These are phyloP conservation scores for Gibbula magus DNA, from an alignment of 2,888 invertebrate species.

Conservation along the genomic window DNA sequence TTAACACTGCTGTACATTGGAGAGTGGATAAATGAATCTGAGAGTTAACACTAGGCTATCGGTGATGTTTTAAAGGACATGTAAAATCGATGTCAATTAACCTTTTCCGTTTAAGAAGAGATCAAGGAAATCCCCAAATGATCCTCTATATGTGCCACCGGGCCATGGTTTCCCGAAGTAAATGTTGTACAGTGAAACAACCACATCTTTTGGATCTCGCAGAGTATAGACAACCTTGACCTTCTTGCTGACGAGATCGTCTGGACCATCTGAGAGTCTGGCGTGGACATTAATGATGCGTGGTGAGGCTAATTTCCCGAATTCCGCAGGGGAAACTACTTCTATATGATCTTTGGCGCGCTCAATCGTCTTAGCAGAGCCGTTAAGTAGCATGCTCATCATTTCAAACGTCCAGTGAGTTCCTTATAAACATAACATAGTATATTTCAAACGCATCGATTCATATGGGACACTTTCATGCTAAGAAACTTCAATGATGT, in stretches of 20 bases:
- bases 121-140: not conserved
- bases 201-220: not conserved
- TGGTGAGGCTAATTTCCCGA: not conserved
- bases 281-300: not conserved
- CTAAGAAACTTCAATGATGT: too few species aligned
- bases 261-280: not conserved
- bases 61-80: too few species aligned
- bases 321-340: not conserved
- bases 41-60: too few species aligned
- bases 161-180: not conserved
- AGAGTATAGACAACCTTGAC: not conserved
- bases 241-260: not conserved
- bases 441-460: too few species aligned
- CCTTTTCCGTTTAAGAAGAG: not conserved
- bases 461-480: too few species aligned
- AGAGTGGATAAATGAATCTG: too few species aligned
- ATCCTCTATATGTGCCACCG: not conserved
- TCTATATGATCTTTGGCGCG: not conserved
- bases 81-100: not conserved
- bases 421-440: not conserved
- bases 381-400: not conserved
- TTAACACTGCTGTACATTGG: too few species aligned
- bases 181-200: not conserved
- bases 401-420: not conserved
- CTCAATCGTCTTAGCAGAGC: not conserved